A percentile compares a stretch with the other conserved stretches of the same genome.
Evolutionary conservation across 2,113 vertebrate genomes (phyloP).

Genomic region (Penelope pileata): DNA sequence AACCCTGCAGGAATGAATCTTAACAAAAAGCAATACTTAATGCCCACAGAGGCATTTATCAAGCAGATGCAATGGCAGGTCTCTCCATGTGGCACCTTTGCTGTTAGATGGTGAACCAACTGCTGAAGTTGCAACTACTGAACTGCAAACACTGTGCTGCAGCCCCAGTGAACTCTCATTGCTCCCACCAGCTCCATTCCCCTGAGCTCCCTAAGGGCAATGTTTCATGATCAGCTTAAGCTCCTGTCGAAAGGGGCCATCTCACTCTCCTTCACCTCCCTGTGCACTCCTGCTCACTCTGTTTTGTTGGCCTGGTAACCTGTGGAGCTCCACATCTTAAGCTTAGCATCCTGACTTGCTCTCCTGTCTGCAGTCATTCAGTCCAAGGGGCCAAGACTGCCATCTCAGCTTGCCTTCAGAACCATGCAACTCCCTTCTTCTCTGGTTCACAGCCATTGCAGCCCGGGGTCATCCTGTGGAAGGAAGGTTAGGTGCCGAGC

Average conservation of each 20-base stretch:
- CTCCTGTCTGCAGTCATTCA: neutral
- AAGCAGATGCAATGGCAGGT: neutral
- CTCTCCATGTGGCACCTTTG: neutral
- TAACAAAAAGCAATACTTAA: neutral
- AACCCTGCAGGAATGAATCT: neutral
- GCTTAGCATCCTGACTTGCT: neutral
- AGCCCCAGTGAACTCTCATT: neutral
- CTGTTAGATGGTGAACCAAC: neutral
- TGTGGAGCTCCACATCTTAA: neutral
- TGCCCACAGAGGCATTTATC: neutral
- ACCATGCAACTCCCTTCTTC: neutral
- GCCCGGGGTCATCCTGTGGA: neutral
- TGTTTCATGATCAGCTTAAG: neutral
- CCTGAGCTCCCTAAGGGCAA: neutral
- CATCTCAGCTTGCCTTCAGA: neutral
- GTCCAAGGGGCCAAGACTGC: neutral
- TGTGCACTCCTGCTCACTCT: neutral
- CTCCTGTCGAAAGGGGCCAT: neutral
- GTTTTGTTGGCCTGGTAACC: neutral
- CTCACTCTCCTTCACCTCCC: neutral
- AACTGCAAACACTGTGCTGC: neutral
- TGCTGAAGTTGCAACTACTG: neutral
- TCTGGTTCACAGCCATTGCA: neutral
- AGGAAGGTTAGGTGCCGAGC: neutral
- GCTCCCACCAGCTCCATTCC: neutral